Base-by-base conservation (phyloP, 2,797 vertebrate genomes). In the Sitta carolinensis region DNA sequence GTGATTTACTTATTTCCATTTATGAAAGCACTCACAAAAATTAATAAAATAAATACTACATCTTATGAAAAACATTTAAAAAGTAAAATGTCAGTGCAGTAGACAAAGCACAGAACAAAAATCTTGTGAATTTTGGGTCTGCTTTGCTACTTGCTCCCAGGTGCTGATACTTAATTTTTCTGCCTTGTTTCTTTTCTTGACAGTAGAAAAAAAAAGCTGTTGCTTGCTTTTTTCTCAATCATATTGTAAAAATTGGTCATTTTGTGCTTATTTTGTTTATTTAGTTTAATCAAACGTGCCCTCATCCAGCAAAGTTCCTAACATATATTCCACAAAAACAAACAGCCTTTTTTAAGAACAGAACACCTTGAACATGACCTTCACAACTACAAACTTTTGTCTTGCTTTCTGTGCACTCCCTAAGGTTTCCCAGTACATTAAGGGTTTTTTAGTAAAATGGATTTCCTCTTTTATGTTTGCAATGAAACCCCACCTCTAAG, bases 41-140 rank as follows among this genome's bases (percentile, higher is more conserved):
- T 70, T 0, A 84, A 74, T 54, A 66, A 62, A 84, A 81, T 48
- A 93, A 89, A 59, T 27, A 74, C 13, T 70, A 32, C 2, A 15
- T 45, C 66, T 45, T 52, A 66, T 30, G 58, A 68, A 93, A 90
- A 80, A 38, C n/a, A 77, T 78, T 69, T 62, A 1, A 66, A 73
- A 93, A 81, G 16, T 43, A 87, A 91, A 70, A 84, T 54, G 45
- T n/a, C 86, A 81, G 40, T 9, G 19, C 27, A 76, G 6, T 15
- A 67, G 80, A 94, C 48, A 87, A 88, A 95, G 40, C 18, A 57
- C 86, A 93, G 84, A 89, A 45, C 19, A 91, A 90, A 86, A 90
- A 63, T 50, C 40, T 82, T 67, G 47, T 57, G 26, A 62, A 84
- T 84, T 79, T 91, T 76, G 77, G 7, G 51, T 66, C 80, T 90